A percentile compares a stretch with the other conserved stretches of the same genome.
These are phyloP conservation scores for Notocelia uddmanniana DNA, from an alignment of 2,888 invertebrate genomes.

Conservation along the genomic window DNA sequence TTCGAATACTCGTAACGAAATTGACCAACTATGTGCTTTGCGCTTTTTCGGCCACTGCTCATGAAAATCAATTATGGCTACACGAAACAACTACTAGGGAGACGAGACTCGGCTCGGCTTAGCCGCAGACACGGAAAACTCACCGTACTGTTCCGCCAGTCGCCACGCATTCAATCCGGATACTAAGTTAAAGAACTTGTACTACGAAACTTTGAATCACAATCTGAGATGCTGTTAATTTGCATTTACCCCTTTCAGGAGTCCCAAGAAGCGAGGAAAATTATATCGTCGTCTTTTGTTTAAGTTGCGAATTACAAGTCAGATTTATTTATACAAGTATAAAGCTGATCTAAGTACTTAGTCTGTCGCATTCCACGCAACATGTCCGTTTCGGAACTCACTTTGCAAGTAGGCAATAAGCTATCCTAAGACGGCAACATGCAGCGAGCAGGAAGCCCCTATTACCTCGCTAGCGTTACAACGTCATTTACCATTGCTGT, in stretches of 20 bases:
- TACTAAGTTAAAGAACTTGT: constrained; percentile 39
- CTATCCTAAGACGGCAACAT: constrained; percentile 36
- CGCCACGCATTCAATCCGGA: constrained; percentile 38
- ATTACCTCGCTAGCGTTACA: constrained; percentile 56
- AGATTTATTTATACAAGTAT: constrained; percentile 9
- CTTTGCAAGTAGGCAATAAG: constrained; percentile 33
- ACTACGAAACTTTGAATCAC: constrained; percentile 40
- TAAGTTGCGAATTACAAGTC: constrained; percentile 7
- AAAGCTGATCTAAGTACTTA: neutral
- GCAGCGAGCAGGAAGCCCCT: constrained; percentile 53
- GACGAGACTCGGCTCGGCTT: constrained; percentile 10
- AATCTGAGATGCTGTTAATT: constrained; percentile 44
- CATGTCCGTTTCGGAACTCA: constrained; percentile 27
- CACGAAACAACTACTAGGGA: constrained; percentile 15
- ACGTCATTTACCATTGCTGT: constrained; percentile 59
- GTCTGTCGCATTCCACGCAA: constrained; percentile 32
- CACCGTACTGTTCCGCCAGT: constrained; percentile 26
- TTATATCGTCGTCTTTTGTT: constrained; percentile 38
- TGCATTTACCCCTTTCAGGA: constrained; percentile 41
- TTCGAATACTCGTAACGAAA: neutral
- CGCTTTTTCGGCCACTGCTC: neutral
- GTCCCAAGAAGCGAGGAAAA: constrained; percentile 33
- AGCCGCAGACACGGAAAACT: constrained; percentile 26
- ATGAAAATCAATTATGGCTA: constrained; percentile 5
- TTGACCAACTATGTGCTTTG: neutral